phyloP scores from a whole-genome alignment of 2,888 invertebrate species.

The Cantharis lateralis region DNA sequence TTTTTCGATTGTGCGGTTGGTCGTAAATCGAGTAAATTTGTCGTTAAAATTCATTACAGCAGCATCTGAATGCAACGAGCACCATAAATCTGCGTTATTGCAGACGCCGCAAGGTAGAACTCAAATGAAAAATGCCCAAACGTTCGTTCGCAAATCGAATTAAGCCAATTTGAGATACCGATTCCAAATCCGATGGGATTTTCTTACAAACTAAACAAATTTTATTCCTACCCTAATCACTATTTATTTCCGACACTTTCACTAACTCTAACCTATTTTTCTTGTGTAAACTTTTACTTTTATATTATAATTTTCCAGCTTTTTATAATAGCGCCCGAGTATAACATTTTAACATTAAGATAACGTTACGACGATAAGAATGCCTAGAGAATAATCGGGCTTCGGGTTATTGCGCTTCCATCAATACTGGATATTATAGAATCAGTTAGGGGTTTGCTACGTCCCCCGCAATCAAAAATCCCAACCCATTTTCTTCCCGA shows the following conservation, averaged over 20 bases:
- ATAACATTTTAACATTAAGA: background rate
- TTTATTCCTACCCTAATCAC: slow-evolving; percentile 19
- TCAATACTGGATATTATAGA: background rate
- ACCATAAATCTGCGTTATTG: slow-evolving; percentile 24
- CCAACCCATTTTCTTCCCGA: background rate
- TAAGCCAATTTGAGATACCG: slow-evolving; percentile 25
- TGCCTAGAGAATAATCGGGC: background rate
- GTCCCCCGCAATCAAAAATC: background rate
- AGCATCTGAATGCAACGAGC: slow-evolving; percentile 24
- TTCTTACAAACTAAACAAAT: slow-evolving; percentile 23
- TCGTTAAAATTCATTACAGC: slow-evolving; percentile 24
- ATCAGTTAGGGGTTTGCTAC: background rate
- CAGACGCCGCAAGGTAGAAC: slow-evolving; percentile 26
- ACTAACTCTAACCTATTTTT: slow-evolving; percentile 15
- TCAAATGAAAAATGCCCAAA: slow-evolving; percentile 28
- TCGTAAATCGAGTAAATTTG: slow-evolving; percentile 20
- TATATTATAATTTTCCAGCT: background rate
- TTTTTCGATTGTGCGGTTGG: background rate
- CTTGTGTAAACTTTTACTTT: slow-evolving; percentile 2
- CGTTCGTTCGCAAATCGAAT: slow-evolving; percentile 27
- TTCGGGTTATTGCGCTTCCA: background rate
- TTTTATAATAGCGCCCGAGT: background rate
- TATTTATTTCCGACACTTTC: slow-evolving; percentile 23
- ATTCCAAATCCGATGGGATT: slow-evolving; percentile 18
- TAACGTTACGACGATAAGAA: background rate